Evolutionary conservation across 2,113 vertebrate species (phyloP).

Genomic region (Mustelus asterias): DNA sequence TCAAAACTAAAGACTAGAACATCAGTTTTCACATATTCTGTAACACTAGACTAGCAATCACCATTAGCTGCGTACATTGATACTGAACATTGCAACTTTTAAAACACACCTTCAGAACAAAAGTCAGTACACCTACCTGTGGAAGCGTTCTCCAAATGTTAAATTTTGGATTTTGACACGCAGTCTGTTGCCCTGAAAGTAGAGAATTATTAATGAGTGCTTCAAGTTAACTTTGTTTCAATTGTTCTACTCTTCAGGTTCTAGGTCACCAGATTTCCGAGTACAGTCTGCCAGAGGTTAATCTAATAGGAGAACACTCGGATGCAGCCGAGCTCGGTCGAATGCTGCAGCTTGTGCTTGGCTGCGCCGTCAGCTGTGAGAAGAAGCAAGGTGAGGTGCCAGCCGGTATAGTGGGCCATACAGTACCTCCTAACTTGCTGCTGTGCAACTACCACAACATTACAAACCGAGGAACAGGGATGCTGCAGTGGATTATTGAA

Average conservation of each 20-base stretch:
- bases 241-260: constrained; percentile 51
- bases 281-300: constrained; percentile 70
- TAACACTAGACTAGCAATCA: background rate
- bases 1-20: background rate
- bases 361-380: constrained; percentile 83
- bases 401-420: background rate
- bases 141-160: background rate
- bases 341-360: constrained; percentile 76
- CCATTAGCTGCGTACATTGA: background rate
- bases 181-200: background rate
- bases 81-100: background rate
- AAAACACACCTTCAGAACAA: background rate
- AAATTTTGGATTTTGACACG: background rate
- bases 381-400: constrained; percentile 75
- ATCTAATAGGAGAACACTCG: constrained; percentile 70
- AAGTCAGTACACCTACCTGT: background rate
- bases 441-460: background rate
- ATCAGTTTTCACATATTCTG: background rate
- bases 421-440: background rate
- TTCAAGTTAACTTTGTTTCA: background rate
- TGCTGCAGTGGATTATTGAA: background rate
- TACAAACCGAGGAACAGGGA: background rate
- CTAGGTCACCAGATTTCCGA: constrained; percentile 70
- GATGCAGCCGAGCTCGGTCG: constrained; percentile 71
- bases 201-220: background rate